Percentiles rank a stretch among this genome's conserved stretches.
phyloP scores from a whole-genome alignment of 2,113 vertebrate genomes.

The Motacilla alba region DNA sequence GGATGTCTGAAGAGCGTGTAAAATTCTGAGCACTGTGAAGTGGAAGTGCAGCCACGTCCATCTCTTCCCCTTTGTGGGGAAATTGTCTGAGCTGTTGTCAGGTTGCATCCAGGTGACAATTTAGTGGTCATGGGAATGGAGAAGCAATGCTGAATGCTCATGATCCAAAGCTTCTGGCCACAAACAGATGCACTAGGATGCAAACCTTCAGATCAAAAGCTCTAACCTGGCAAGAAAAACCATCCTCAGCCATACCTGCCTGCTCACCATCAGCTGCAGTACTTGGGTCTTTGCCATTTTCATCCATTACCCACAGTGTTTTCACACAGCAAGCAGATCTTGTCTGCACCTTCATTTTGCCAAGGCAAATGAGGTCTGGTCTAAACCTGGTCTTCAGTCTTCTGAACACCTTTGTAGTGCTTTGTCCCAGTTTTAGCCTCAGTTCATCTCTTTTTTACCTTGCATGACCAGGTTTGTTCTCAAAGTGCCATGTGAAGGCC shows the following conservation, averaged over 20 bases:
- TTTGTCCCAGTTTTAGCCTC: conserved; percentile 12
- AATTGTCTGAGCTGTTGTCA: neutral
- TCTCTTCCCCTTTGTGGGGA: neutral
- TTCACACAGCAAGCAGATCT: neutral
- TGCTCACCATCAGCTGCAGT: neutral
- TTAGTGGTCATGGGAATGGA: neutral
- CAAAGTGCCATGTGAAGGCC: neutral
- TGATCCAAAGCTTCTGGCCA: neutral
- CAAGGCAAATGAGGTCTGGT: neutral
- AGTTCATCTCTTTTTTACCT: neutral
- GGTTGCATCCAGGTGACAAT: neutral
- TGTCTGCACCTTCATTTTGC: neutral
- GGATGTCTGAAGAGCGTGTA: neutral
- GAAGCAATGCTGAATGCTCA: neutral
- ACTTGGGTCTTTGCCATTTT: neutral
- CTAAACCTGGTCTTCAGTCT: neutral
- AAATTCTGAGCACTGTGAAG: neutral
- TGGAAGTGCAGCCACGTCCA: neutral
- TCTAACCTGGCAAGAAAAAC: neutral
- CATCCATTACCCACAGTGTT: neutral
- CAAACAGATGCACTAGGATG: neutral
- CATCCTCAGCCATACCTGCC: neutral
- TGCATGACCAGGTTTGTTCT: neutral
- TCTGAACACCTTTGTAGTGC: neutral
- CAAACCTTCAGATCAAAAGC: neutral